Evolutionary conservation across 2,888 invertebrate genomes (phyloP).

Genomic region (Polymixis lichenea): DNA sequence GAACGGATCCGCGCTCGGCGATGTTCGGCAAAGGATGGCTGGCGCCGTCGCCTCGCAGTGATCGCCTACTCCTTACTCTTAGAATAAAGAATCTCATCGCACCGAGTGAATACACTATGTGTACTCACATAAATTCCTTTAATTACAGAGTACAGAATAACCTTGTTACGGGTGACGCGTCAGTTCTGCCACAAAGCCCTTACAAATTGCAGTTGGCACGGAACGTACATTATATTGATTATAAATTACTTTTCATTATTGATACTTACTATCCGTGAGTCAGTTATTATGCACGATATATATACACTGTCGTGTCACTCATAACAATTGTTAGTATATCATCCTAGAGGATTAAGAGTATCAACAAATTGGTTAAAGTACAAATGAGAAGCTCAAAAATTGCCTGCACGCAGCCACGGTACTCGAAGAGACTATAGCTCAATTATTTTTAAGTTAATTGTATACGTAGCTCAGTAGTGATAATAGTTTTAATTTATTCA

Average conservation of each 20-base stretch:
- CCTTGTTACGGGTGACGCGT: conserved; percentile 55
- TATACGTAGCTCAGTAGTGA: conserved; percentile 66
- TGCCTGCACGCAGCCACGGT: conserved; percentile 53
- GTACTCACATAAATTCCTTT: conserved; percentile 57
- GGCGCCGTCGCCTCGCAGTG: conserved; percentile 88
- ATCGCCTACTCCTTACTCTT: conserved; percentile 55
- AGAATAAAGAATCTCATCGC: conserved; percentile 62
- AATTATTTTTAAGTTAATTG: conserved; percentile 70
- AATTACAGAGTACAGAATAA: conserved; percentile 58
- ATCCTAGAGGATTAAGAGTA: conserved; percentile 25
- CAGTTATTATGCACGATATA: conserved; percentile 32
- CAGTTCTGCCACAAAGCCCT: conserved; percentile 51
- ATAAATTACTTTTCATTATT: conserved; percentile 50
- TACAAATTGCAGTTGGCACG: conserved; percentile 60
- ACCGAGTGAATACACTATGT: conserved; percentile 62
- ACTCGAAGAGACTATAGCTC: conserved; percentile 73
- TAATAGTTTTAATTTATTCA: conserved; percentile 77
- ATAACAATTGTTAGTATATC: conserved; percentile 30
- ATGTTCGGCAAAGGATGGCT: conserved; percentile 86
- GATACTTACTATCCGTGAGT: conserved; percentile 44
- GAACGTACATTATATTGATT: conserved; percentile 58
- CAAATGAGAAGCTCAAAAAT: conserved; percentile 61
- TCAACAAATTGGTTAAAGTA: conserved; percentile 59
- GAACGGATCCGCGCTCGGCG: conserved; percentile 82
- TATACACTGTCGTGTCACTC: conserved; percentile 36